These are phyloP conservation scores for Malurus leucopterus DNA, from an alignment of 2,797 vertebrate species.

Conservation along the genomic window DNA sequence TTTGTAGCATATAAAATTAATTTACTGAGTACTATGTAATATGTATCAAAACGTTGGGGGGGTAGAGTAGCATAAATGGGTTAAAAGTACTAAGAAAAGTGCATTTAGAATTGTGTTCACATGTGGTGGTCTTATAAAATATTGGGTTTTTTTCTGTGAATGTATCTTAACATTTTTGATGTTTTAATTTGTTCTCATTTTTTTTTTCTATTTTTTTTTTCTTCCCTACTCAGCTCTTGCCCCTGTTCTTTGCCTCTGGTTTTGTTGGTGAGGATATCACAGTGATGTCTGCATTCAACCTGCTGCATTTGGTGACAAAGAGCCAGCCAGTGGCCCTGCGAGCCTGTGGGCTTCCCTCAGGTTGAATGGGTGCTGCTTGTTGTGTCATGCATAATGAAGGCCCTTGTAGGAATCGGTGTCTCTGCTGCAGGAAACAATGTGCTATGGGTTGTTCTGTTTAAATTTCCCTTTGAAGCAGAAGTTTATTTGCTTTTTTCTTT, in stretches of 20 bases:
- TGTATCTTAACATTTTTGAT: conserved; percentile 65
- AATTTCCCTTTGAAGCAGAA: conserved; percentile 41
- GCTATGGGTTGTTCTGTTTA: conserved; percentile 40
- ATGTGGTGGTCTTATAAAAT: neutral
- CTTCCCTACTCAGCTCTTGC: conserved; percentile 80
- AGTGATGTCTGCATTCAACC: conserved; percentile 98
- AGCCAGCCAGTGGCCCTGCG: conserved; percentile 93
- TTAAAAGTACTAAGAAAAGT: neutral
- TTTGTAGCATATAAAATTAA: neutral
- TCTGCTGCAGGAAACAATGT: conserved; percentile 76
- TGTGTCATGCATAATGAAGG: conserved; percentile 65
- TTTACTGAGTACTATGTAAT: neutral
- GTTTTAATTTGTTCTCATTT: conserved; percentile 80
- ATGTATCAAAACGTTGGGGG: neutral
- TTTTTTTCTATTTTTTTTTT: conserved; percentile 64
- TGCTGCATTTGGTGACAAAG: conserved; percentile 98
- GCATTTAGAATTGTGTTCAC: conserved; percentile 9
- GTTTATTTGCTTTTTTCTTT: neutral
- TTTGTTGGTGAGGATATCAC: conserved; percentile 82
- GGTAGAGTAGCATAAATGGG: neutral
- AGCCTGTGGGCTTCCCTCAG: conserved; percentile 97
- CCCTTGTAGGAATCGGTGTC: conserved; percentile 54
- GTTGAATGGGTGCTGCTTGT: conserved; percentile 85
- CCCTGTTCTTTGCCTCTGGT: conserved; percentile 79
- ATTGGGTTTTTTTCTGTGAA: conserved; percentile 48